phyloP scores from a whole-genome alignment of 2,113 vertebrate species.

The Leptobrachium ailaonicum region DNA sequence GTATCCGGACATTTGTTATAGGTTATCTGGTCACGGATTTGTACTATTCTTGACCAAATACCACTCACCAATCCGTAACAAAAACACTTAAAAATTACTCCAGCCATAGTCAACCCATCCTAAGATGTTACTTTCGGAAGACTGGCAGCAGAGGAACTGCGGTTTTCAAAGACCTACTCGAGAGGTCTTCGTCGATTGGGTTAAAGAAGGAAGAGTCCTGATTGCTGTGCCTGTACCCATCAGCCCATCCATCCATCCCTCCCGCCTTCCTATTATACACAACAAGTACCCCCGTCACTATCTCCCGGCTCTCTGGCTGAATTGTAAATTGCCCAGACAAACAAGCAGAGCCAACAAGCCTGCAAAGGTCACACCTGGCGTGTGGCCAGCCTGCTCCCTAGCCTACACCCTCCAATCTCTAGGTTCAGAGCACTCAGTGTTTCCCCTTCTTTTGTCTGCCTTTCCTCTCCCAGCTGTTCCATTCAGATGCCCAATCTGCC shows the following conservation, averaged over 20 bases:
- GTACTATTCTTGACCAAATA: too few relatives aligned
- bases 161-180: constrained; percentile 41
- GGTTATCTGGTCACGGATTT: too few relatives aligned
- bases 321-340: constrained; percentile 52
- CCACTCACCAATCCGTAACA: too few relatives aligned
- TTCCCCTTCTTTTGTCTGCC: constrained; percentile 60
- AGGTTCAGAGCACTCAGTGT: constrained; percentile 55
- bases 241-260: constrained; percentile 24
- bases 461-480: constrained; percentile 65
- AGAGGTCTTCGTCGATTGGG: constrained; percentile 1
- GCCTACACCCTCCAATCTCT: constrained; percentile 48
- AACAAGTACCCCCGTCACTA: constrained; percentile 42
- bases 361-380: constrained; percentile 62
- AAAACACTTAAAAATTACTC: too few relatives aligned
- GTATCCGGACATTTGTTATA: too few relatives aligned
- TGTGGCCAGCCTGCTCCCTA: constrained; percentile 53
- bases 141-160: too few relatives aligned
- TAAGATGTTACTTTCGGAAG: too few relatives aligned
- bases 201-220: constrained; percentile 5
- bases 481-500: constrained; percentile 56
- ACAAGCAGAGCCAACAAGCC: constrained; percentile 53
- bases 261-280: constrained; percentile 25
- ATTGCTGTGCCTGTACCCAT: constrained; percentile 18
- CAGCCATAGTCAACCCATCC: too few relatives aligned
- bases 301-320: constrained; percentile 45